phyloP scores from a whole-genome alignment of 2,797 vertebrate genomes.

The Alosa sapidissima region DNA sequence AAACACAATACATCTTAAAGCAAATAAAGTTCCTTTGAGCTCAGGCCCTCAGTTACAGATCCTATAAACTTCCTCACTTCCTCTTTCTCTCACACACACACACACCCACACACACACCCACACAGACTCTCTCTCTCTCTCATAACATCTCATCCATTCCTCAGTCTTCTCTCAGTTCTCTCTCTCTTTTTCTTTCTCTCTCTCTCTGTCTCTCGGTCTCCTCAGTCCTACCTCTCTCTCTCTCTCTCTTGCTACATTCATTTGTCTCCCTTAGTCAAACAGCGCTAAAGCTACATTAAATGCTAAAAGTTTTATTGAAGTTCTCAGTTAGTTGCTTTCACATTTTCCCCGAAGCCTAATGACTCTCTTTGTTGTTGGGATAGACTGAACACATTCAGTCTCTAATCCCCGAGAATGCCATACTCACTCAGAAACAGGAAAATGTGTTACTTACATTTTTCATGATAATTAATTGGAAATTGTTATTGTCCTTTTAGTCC shows the following conservation, averaged over 20 bases:
- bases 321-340: slow-evolving; percentile 38
- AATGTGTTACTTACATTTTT: slow-evolving; percentile 46
- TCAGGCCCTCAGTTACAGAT: background rate
- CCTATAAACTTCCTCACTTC: background rate
- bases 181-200: slow-evolving; percentile 17
- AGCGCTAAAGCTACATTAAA: background rate
- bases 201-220: background rate
- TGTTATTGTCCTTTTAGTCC: slow-evolving; percentile 39
- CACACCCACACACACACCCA: too few relatives aligned
- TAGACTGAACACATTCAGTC: slow-evolving; percentile 26
- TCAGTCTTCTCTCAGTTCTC: background rate
- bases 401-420: slow-evolving; percentile 44
- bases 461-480: slow-evolving; percentile 54
- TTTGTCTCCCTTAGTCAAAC: slow-evolving; percentile 22
- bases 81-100: background rate
- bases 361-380: slow-evolving; percentile 39
- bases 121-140: background rate
- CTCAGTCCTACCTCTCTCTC: slow-evolving; percentile 23
- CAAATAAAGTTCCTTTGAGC: background rate
- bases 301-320: slow-evolving; percentile 34
- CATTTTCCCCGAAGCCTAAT: slow-evolving; percentile 40
- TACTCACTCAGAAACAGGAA: slow-evolving; percentile 34
- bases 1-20: background rate
- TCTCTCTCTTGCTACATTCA: background rate
- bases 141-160: background rate